Evolutionary conservation across 2,113 vertebrate genomes (phyloP).

Genomic region (Sus scrofa): T2T-Sscrofa CM000828.6:40419501-40420000

Average conservation of each 20-base stretch:
- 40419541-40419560: background rate
- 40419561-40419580: background rate
- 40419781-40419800: background rate
- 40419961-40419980: background rate
- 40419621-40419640: too few relatives aligned
- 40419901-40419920: background rate
- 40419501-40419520: background rate
- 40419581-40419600: too few relatives aligned
- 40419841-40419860: background rate
- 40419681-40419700: too few relatives aligned
- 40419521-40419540: background rate
- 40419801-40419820: background rate
- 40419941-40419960: background rate
- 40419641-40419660: too few relatives aligned
- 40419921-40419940: background rate
- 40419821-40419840: background rate
- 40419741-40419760: too few relatives aligned
- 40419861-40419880: background rate
- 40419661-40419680: too few relatives aligned
- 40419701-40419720: too few relatives aligned
- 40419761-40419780: too few relatives aligned
- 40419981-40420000: background rate
- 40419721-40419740: too few relatives aligned
- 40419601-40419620: too few relatives aligned
- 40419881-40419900: accelerated